These are phyloP conservation scores for Tanypteryx hageni DNA, from an alignment of 2,888 invertebrate genomes.

Conservation along the genomic window DNA sequence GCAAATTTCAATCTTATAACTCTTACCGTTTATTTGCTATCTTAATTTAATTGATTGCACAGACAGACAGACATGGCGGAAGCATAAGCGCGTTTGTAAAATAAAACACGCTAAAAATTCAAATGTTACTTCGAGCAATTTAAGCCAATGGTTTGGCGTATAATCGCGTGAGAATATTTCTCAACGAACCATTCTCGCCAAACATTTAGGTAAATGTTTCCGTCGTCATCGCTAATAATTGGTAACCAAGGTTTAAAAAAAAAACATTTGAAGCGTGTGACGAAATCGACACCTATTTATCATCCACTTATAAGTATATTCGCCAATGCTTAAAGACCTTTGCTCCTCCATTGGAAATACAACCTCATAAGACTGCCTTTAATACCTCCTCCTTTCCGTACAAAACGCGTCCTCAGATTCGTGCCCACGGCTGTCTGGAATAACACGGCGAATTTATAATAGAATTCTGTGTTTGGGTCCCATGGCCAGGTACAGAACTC, in stretches of 20 bases:
- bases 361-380: background rate
- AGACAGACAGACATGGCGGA: too few relatives aligned
- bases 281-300: background rate
- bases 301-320: background rate
- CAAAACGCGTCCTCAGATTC: background rate
- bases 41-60: too few relatives aligned
- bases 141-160: too few relatives aligned
- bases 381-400: background rate
- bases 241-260: background rate
- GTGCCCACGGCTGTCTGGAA: constrained; percentile 21
- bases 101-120: too few relatives aligned
- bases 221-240: background rate
- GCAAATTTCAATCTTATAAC: too few relatives aligned
- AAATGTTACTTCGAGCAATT: too few relatives aligned
- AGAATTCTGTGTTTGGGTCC: constrained; percentile 13
- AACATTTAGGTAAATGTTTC: too few relatives aligned
- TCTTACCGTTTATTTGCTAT: too few relatives aligned
- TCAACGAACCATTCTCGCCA: too few relatives aligned
- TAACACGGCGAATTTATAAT: constrained; percentile 35
- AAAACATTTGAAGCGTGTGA: background rate
- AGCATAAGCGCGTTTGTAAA: too few relatives aligned
- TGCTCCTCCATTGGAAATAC: background rate
- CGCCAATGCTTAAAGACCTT: background rate
- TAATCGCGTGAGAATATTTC: too few relatives aligned
- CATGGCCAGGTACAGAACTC: background rate